Base-by-base conservation (phyloP, 2,888 invertebrate genomes). In the Drosophila nr. perissopoda region DNA sequence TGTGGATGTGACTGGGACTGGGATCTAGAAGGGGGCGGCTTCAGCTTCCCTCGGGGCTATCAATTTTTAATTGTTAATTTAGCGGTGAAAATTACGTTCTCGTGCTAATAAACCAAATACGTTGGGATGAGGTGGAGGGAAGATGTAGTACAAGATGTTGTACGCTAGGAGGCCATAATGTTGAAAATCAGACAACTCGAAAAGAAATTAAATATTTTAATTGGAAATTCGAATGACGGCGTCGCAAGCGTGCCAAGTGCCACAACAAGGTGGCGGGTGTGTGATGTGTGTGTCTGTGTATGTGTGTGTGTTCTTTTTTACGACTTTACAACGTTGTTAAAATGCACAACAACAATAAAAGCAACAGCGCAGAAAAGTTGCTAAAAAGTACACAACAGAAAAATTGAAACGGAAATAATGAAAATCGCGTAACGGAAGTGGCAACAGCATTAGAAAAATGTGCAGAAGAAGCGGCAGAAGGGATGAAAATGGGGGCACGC, bases 401-500 rank as follows among this genome's bases (percentile, higher is more conserved):
- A 91, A 89, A 91, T 88, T 90, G 83, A 88, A 91, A 84, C 91
- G 91, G 91, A 90, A 84, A 80, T 91, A 91, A 91, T 91, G 90
- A 90, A 90, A 90, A 81, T 91, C 84, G 84, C 82, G 82, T 82
- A 83, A 85, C 90, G 90, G 83, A 89, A 89, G 90, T 78, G 89
- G 88, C 77, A 91, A 89, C 90, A 87, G 89, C 73, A 90, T 83
- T 88, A 83, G 83, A 68, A 67, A 60, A 61, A 61, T 48, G 36
- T 13, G 40, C 18, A 16, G 27, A 31, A 18, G 16, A 33, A 21
- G 52, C 11, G 36, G 31, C 10, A 36, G 18, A 21, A 21, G 31
- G 11, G 49, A 33, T 33, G 42, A 38, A 21, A 0, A 36, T 3
- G 29, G 58, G 59, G 34, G 54, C 25, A 56, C 40, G 34, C 48